Conservation (phyloP, 2,888 invertebrate genomes). For the Diaprepes abbreviatus region DNA sequence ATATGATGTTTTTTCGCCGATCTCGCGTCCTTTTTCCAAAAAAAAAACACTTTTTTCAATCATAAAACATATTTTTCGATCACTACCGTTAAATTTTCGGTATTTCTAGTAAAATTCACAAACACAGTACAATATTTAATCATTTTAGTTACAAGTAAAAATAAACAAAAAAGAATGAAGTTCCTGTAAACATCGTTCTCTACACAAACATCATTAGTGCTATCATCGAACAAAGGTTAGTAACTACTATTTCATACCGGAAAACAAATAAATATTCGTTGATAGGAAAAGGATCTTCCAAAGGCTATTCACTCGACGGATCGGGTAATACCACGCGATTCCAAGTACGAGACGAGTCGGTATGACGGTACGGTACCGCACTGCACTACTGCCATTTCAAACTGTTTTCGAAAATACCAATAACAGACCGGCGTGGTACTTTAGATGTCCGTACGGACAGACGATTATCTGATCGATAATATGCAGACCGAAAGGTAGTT, state of each 20-base stretch:
- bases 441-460: conserved; percentile 22
- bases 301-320: conserved; percentile 23
- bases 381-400: conserved; percentile 31
- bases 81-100: too few relatives aligned
- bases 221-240: neutral
- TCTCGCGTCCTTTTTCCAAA: too few relatives aligned
- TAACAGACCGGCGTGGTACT: conserved; percentile 12
- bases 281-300: conserved; percentile 4
- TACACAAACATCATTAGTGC: neutral
- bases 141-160: too few relatives aligned
- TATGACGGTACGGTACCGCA: conserved; percentile 25
- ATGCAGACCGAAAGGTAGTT: neutral
- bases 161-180: too few relatives aligned
- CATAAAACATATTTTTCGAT: too few relatives aligned
- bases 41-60: too few relatives aligned
- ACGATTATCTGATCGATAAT: conserved; percentile 17
- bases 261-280: conserved; percentile 17
- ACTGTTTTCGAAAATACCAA: conserved; percentile 27
- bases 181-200: neutral
- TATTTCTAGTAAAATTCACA: too few relatives aligned
- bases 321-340: conserved; percentile 9
- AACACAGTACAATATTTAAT: too few relatives aligned
- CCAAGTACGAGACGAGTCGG: conserved; percentile 13
- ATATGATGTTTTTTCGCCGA: too few relatives aligned
- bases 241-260: conserved; percentile 3